Base-by-base conservation (phyloP, 2,888 invertebrate species). In the Acleris emargana region DNA sequence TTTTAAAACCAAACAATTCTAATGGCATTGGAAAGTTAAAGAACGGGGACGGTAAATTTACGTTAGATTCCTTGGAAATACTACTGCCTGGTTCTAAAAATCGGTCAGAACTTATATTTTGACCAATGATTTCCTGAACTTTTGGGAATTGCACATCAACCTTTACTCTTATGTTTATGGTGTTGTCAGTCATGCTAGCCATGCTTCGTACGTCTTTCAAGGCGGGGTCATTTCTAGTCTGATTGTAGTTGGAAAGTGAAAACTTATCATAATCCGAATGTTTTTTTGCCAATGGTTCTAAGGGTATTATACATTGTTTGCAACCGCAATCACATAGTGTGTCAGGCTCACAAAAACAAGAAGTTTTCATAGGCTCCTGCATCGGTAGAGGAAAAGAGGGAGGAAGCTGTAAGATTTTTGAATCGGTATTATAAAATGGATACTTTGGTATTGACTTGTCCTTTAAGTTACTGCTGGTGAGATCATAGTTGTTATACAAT, bases 61-160 rank as follows among this genome's bases (percentile, higher is more conserved):
- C 71, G 62, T 76, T 72, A 16, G 80, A 72, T 72, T 88, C 86
- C 71, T 82, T 86, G 47, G 82, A 81, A 67, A 72, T 70, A 9
- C 67, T 62, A 32, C 76, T 76, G 50, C 82, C 80, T 13, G 73
- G 70, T 55, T 79, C 76, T 6, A 70, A 58, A 16, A 60, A 68
- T 70, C 71, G 74, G 16, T 76, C 72, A 28, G 64, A 72, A 68
- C 69, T 79, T 43, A 68, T 69, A 59, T 71, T 73, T 75, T 80
- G 22, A 62, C 52, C 22, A 71, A 72, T 55, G 20, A 64, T 64
- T 54, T 84, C 79, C 67, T 76, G 76, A 45, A 78, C 66, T 74
- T 84, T 88, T 43, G 91, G 91, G 50, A 90, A 67, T 72, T 89
- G 84, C 52, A 92, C 75, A 69, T 89, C 89, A 43, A 92, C 79